A percentile compares a stretch with the other conserved stretches of the same genome.
phyloP scores from a whole-genome alignment of 35 echinoderm and acorn worm species.

The Hemicentrotus pulcherrimus region DNA sequence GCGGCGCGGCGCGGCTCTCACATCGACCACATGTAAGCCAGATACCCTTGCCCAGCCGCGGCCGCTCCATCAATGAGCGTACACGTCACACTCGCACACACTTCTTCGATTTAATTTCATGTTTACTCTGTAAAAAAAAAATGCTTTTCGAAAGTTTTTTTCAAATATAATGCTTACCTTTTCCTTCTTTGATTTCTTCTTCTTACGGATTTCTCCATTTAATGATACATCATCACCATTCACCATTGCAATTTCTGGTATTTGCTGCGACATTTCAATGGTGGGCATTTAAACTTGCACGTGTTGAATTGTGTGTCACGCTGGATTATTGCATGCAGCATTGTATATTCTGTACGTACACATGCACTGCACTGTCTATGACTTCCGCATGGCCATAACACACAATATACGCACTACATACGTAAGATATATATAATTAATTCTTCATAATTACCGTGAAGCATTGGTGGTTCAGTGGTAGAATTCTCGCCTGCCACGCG shows the following conservation, averaged over 20 bases:
- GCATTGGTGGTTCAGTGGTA: constrained; percentile 95
- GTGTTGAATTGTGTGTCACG: not conserved
- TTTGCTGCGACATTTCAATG: constrained; percentile 9
- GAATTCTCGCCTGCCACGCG: constrained; percentile 96
- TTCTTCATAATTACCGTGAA: not conserved
- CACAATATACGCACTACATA: not conserved
- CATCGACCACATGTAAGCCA: too few relatives aligned
- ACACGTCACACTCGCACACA: too few relatives aligned
- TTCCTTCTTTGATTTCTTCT: constrained; percentile 45
- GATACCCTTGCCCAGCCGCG: not conserved
- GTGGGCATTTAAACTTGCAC: not conserved
- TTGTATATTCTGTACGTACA: too few relatives aligned
- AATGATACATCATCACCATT: not conserved
- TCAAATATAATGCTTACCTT: not conserved
- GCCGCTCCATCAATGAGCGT: not conserved
- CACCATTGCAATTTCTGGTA: not conserved
- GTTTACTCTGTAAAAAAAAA: too few relatives aligned
- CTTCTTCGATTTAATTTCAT: too few relatives aligned
- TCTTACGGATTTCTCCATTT: constrained; percentile 8
- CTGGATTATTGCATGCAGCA: not conserved
- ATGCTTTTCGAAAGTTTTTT: not conserved
- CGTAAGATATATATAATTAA: not conserved
- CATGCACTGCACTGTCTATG: not conserved
- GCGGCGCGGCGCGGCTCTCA: too few relatives aligned
- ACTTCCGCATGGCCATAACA: not conserved